These are phyloP conservation scores for Baccha elongata DNA, from an alignment of 2,888 invertebrate genomes.

Conservation along the genomic window DNA sequence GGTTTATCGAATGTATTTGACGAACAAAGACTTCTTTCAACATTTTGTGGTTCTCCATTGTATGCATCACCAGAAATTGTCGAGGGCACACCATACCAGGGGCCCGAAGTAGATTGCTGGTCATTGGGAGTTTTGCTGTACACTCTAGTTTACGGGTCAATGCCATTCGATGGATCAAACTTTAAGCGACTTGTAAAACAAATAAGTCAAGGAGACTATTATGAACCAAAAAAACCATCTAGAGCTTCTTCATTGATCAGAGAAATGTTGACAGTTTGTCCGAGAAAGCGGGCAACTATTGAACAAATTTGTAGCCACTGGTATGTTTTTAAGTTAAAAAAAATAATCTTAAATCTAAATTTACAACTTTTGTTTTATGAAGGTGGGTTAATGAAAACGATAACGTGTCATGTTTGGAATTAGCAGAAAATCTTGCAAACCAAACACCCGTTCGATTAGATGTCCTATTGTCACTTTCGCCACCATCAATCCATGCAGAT, in stretches of 20 bases:
- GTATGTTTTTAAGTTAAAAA: conserved; percentile 81
- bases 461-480: conserved; percentile 91
- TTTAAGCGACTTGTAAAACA: conserved; percentile 98
- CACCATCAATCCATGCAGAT: conserved; percentile 90
- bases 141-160: conserved; percentile 98
- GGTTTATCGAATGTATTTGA: conserved; percentile 98
- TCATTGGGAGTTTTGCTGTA: conserved; percentile 98
- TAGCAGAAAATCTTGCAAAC: conserved; percentile 94
- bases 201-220: conserved; percentile 98
- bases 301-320: conserved; percentile 97
- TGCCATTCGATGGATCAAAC: conserved; percentile 99
- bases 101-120: conserved; percentile 98
- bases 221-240: conserved; percentile 96
- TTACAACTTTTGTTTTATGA: background rate
- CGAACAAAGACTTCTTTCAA: conserved; percentile 91
- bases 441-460: conserved; percentile 95
- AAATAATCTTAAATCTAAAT: background rate
- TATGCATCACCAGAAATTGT: conserved; percentile 99
- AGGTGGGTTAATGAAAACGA: conserved; percentile 96
- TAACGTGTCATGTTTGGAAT: conserved; percentile 90
- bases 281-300: conserved; percentile 94
- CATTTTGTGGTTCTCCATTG: conserved; percentile 97
- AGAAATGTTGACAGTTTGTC: conserved; percentile 96
- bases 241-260: conserved; percentile 96
- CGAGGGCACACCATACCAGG: conserved; percentile 97